phyloP scores from a whole-genome alignment of 2,888 invertebrate species.

The Drosophila neonasuta region DNA sequence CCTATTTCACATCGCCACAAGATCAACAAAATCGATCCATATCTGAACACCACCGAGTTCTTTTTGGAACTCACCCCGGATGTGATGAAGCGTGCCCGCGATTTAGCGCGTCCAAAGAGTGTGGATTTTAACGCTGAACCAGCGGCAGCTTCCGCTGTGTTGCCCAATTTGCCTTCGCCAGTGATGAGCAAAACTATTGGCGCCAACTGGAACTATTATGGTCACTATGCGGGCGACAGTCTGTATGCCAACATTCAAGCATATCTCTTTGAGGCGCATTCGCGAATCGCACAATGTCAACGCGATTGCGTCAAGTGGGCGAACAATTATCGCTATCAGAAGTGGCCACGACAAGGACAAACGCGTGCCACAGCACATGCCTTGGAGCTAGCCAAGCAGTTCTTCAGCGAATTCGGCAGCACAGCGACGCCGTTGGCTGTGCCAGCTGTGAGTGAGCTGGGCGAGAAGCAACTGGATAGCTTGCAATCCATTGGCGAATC shows the following conservation, averaged over 20 bases:
- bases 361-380: constrained; percentile 69
- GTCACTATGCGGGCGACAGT: constrained; percentile 85
- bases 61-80: constrained; percentile 89
- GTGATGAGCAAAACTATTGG: constrained; percentile 82
- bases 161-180: constrained; percentile 73
- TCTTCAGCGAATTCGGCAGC: constrained; percentile 79
- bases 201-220: constrained; percentile 84
- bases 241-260: constrained; percentile 92
- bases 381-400: constrained; percentile 80
- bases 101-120: constrained; percentile 78
- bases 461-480: constrained; percentile 84
- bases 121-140: constrained; percentile 51
- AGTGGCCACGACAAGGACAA: constrained; percentile 74
- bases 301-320: constrained; percentile 91
- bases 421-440: constrained; percentile 12
- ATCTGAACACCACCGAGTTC: constrained; percentile 88
- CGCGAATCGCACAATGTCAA: constrained; percentile 88
- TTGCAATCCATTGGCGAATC: constrained; percentile 87
- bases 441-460: constrained; percentile 52
- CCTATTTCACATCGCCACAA: constrained; percentile 88
- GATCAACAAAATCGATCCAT: constrained; percentile 88
- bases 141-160: constrained; percentile 33
- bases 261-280: constrained; percentile 92
- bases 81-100: constrained; percentile 81
- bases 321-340: constrained; percentile 87